Evolutionary conservation across 2,113 vertebrate species (phyloP).

Genomic region (Larimichthys polyactis): DNA sequence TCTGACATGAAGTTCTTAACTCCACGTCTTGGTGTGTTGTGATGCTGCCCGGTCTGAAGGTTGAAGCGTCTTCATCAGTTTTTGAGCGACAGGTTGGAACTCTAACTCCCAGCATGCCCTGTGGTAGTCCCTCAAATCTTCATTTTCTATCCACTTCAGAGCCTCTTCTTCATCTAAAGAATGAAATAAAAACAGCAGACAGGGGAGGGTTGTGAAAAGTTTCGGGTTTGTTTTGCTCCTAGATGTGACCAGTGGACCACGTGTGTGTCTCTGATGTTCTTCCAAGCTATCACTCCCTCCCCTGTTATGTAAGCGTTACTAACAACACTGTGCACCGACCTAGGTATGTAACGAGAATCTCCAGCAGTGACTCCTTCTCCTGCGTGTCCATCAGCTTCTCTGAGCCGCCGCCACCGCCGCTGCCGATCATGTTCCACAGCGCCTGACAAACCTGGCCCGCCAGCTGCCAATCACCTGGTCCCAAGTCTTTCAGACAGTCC

Average conservation of each 20-base stretch:
- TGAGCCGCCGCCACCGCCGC: constrained; percentile 17
- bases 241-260: constrained; percentile 1
- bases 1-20: background rate
- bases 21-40: background rate
- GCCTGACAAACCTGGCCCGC: constrained; percentile 93
- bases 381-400: constrained; percentile 76
- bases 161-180: constrained; percentile 86
- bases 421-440: constrained; percentile 91
- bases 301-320: constrained; percentile 37
- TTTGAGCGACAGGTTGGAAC: constrained; percentile 91
- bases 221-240: constrained; percentile 1
- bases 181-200: background rate
- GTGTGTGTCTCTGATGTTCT: constrained; percentile 16
- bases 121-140: constrained; percentile 83
- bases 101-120: constrained; percentile 91
- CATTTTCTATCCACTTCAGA: constrained; percentile 80
- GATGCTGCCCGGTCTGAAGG: constrained; percentile 50
- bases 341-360: constrained; percentile 84
- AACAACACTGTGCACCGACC: constrained; percentile 81
- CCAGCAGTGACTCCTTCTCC: constrained; percentile 77
- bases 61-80: constrained; percentile 86
- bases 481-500: constrained; percentile 93
- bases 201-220: background rate
- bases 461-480: constrained; percentile 93
- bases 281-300: constrained; percentile 23